These are phyloP conservation scores for Simalia tracyae DNA, from an alignment of 2,797 vertebrate species.

Conservation along the genomic window DNA sequence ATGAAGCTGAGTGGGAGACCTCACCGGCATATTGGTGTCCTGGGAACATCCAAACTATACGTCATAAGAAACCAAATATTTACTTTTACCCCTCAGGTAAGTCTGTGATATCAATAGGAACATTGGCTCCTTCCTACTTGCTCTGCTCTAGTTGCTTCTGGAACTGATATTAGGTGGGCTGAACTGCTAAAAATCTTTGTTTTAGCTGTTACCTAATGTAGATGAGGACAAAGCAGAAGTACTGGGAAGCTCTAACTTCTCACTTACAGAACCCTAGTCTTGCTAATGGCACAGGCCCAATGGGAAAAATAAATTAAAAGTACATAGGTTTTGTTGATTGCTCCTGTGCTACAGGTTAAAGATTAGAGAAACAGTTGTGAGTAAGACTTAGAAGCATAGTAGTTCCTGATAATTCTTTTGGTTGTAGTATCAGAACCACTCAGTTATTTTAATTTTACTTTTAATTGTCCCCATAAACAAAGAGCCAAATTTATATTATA, in stretches of 20 bases:
- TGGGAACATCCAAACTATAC: slow-evolving; percentile 97
- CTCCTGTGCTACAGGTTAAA: background rate
- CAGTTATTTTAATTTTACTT: background rate
- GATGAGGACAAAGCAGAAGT: background rate
- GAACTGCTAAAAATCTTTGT: slow-evolving; percentile 33
- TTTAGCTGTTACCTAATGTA: background rate
- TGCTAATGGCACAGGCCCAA: slow-evolving; percentile 29
- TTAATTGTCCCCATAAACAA: background rate
- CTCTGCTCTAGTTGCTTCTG: background rate
- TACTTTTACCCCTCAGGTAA: slow-evolving; percentile 95
- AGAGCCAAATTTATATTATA: background rate
- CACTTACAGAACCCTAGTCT: background rate
- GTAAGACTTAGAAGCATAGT: slow-evolving; percentile 6
- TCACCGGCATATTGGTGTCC: slow-evolving; percentile 92
- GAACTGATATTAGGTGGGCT: background rate
- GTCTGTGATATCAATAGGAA: slow-evolving; percentile 39
- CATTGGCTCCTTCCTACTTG: slow-evolving; percentile 34
- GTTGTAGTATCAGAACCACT: background rate
- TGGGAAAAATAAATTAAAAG: slow-evolving; percentile 16
- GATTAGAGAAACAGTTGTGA: slow-evolving; percentile 1
- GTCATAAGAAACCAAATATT: slow-evolving; percentile 91
- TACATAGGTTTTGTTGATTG: slow-evolving; percentile 23
- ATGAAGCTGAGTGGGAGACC: slow-evolving; percentile 92
- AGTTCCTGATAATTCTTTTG: slow-evolving; percentile 1
- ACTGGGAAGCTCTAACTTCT: slow-evolving; percentile 1